A percentile compares a stretch with the other conserved stretches of the same genome.
phyloP scores from a whole-genome alignment of 2,797 vertebrate species.

The Sebastes goodei region DNA sequence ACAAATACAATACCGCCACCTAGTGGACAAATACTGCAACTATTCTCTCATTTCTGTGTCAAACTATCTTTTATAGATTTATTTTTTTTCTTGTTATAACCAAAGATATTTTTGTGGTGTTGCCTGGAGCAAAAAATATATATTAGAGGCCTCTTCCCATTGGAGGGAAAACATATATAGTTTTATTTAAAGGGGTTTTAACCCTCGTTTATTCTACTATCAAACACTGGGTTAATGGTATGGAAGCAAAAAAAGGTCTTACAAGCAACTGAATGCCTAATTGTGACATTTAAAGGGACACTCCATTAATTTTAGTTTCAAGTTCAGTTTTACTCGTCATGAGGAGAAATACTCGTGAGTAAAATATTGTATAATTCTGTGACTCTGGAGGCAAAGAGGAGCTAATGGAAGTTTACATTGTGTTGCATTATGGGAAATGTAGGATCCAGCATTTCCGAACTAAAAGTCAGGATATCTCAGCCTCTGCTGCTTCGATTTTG shows the following conservation, averaged over 20 bases:
- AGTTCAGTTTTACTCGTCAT: not conserved
- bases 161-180: constrained; percentile 49
- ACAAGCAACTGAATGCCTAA: not conserved
- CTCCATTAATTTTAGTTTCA: not conserved
- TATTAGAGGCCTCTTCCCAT: constrained; percentile 58
- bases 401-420: not conserved
- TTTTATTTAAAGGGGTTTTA: constrained; percentile 71
- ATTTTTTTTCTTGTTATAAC: constrained; percentile 64
- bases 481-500: too few species aligned
- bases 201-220: constrained; percentile 62
- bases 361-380: not conserved
- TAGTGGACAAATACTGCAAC: constrained; percentile 66
- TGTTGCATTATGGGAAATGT: constrained; percentile 20
- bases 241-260: constrained; percentile 34
- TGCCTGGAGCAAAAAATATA: constrained; percentile 81
- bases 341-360: not conserved
- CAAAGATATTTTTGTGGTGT: constrained; percentile 79
- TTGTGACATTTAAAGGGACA: constrained; percentile 16
- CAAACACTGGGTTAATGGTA: constrained; percentile 77
- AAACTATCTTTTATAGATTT: constrained; percentile 34
- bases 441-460: not conserved
- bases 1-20: constrained; percentile 62
- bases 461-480: not conserved
- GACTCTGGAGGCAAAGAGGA: not conserved
- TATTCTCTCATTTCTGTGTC: constrained; percentile 59